A percentile compares a stretch with the other conserved stretches of the same genome.
phyloP scores from a whole-genome alignment of 2,888 invertebrate genomes.

The Calliopum simillimum region DNA sequence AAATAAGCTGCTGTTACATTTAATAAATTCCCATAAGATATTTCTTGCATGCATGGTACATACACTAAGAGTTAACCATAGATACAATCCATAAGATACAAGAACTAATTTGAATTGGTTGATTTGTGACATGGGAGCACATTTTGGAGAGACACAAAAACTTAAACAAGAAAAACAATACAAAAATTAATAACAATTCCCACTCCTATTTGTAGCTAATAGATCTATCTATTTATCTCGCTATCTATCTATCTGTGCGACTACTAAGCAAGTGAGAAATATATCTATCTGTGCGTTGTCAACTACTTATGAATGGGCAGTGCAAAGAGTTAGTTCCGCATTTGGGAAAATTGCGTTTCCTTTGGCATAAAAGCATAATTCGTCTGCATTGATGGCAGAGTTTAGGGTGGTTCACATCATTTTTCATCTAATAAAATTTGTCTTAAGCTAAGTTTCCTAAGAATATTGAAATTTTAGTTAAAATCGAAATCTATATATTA shows the following conservation, averaged over 20 bases:
- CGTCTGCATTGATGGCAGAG: not conserved
- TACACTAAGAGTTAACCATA: constrained; percentile 3
- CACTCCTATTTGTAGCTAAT: constrained; percentile 4
- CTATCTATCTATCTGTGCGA: not conserved
- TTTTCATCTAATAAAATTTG: no score
- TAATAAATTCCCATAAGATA: constrained; percentile 55
- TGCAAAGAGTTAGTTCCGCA: constrained; percentile 30
- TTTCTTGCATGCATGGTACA: constrained; percentile 1
- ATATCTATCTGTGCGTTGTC: not conserved
- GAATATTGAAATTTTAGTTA: no score
- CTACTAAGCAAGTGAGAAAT: not conserved
- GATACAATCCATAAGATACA: constrained; percentile 46
- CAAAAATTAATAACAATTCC: constrained; percentile 19
- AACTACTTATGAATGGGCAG: constrained; percentile 18
- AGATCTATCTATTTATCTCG: not conserved
- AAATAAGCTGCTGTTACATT: not conserved
- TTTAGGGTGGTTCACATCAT: no score
- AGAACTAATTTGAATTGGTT: constrained; percentile 57
- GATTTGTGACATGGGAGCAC: constrained; percentile 11
- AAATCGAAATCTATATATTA: no score
- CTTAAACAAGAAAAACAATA: not conserved
- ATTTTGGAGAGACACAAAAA: not conserved
- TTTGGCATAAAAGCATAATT: constrained; percentile 18
- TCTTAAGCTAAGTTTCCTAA: no score
- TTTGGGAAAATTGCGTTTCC: constrained; percentile 21